phyloP scores from a whole-genome alignment of 2,888 invertebrate genomes.

The Julus scanicus region DNA sequence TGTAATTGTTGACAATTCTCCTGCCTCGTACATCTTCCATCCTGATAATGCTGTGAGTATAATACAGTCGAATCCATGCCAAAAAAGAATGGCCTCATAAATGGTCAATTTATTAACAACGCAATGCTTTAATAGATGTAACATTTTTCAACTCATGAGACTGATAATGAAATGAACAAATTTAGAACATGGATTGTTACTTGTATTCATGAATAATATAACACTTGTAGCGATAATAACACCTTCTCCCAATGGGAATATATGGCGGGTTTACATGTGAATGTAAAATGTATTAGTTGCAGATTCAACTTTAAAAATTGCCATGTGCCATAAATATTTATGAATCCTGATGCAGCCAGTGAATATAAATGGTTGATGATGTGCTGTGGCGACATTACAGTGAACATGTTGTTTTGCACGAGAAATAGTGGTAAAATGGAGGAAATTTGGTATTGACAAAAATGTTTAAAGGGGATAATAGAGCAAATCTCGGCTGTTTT shows the following conservation, averaged over 20 bases:
- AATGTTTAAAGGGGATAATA: too few species aligned
- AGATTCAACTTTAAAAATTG: background rate
- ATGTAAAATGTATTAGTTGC: background rate
- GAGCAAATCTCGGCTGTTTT: too few species aligned
- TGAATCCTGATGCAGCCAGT: background rate
- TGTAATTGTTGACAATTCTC: slow-evolving; percentile 99
- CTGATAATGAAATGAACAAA: background rate
- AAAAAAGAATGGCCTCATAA: too few species aligned
- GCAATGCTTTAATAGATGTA: background rate
- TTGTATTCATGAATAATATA: background rate
- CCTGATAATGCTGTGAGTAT: slow-evolving; percentile 97
- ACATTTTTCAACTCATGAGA: background rate
- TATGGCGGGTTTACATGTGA: background rate
- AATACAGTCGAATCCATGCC: background rate
- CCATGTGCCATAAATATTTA: background rate
- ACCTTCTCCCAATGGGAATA: background rate
- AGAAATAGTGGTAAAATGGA: too few species aligned
- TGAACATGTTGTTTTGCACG: too few species aligned
- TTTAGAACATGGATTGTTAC: background rate
- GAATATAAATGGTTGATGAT: background rate
- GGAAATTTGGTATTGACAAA: too few species aligned
- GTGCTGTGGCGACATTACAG: background rate
- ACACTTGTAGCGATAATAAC: background rate
- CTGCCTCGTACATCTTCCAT: slow-evolving; percentile 99
- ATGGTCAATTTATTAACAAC: background rate